Evolutionary conservation across 1,140 invertebrate species (phyloP).

Genomic region (Apolygus lucorum): DNA sequence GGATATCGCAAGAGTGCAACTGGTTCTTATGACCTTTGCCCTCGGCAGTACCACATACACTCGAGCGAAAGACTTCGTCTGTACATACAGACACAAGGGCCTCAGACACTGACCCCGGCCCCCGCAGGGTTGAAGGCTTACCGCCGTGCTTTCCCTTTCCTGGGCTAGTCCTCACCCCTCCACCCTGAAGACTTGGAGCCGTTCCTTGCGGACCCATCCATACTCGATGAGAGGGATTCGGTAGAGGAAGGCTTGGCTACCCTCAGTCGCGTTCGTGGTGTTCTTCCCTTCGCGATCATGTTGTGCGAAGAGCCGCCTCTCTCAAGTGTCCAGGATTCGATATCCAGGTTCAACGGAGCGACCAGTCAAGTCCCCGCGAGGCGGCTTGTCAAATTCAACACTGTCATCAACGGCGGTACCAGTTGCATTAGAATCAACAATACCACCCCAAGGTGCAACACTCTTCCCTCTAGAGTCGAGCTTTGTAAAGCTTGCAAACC

Average conservation of each 20-base stretch:
- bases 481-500: background rate
- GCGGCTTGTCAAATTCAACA: constrained; percentile 1
- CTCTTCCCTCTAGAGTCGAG: background rate
- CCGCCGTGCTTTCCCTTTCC: background rate
- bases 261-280: too few species aligned
- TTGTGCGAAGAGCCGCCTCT: constrained; percentile 10
- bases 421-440: background rate
- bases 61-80: too few species aligned
- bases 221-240: too few species aligned
- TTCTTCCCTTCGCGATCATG: background rate
- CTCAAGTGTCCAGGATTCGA: background rate
- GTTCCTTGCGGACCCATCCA: too few species aligned
- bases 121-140: too few species aligned
- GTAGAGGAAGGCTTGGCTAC: too few species aligned
- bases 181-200: too few species aligned
- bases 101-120: background rate
- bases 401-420: background rate
- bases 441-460: background rate
- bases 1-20: background rate
- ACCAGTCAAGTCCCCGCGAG: background rate
- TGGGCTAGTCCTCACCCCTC: too few species aligned
- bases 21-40: constrained; percentile 3
- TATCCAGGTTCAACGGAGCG: background rate
- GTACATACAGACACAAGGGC: too few species aligned
- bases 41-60: background rate